Conservation (phyloP, 2,797 vertebrate genomes). For the Pangasius larnaudii region DNA sequence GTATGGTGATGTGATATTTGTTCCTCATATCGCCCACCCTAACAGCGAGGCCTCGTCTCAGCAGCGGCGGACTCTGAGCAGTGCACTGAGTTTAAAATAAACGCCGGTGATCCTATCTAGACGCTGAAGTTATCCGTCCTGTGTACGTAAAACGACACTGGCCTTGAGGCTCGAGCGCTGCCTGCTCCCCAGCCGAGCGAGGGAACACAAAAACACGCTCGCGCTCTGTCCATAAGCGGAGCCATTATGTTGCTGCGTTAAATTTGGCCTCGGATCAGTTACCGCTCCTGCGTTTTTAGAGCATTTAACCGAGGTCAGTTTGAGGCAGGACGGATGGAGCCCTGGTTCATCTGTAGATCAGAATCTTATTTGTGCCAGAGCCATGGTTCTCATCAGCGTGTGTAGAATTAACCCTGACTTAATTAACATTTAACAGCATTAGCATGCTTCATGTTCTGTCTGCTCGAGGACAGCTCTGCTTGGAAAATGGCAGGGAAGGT, state of each 20-base stretch:
- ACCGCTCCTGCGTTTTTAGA: no score
- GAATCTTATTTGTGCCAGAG: constrained; percentile 11
- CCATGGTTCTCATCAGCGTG: constrained; percentile 24
- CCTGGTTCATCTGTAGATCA: not conserved
- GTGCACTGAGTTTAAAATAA: no score
- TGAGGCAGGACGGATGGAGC: not conserved
- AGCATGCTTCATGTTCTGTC: constrained; percentile 22
- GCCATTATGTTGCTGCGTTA: not conserved
- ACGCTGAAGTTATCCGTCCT: not conserved
- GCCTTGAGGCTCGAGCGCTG: not conserved
- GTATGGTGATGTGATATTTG: not conserved
- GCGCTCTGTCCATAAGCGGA: not conserved
- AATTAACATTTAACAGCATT: constrained; percentile 42
- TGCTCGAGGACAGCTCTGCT: constrained; percentile 13
- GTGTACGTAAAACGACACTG: not conserved
- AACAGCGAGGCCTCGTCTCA: not conserved
- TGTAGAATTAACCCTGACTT: constrained; percentile 27
- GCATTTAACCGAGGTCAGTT: not conserved
- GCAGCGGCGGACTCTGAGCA: not conserved
- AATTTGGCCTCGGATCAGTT: constrained; percentile 8
- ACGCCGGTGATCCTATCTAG: not conserved
- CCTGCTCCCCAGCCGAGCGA: not conserved
- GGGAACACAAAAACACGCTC: not conserved
- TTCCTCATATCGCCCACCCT: not conserved
- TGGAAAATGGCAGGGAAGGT: constrained; percentile 15